Evolutionary conservation across 2,888 invertebrate genomes (phyloP), one percentile per base, ranked within the genome.

Genomic region (Philopedon plagiatum): DNA sequence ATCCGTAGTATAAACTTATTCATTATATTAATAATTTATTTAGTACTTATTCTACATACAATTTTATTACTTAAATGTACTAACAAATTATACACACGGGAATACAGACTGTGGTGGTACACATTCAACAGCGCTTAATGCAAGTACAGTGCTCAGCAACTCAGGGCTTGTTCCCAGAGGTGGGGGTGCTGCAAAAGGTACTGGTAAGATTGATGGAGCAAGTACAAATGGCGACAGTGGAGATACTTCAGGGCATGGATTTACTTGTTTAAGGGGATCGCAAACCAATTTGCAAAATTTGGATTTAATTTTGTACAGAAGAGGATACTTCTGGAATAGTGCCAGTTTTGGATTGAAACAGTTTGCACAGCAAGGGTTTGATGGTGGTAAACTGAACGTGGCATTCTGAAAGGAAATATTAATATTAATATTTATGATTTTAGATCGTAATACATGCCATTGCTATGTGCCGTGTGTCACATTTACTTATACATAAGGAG

Each of bases 321-420:
- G 18, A 13, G 62, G 62, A 21, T 44, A 49, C 15, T 61, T 61
- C n/a, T 61, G 61, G 15, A 8, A 61, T 5, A 49, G 4, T 0
- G 32, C 49, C 19, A 34, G 46, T 34, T 46, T 44, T 15, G 49
- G 18, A 21, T 62, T 62, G 13, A 49, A 46, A 15, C 62, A 62
- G 13, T 2, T 9, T 15, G n/a, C 7, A 15, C 39, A 60, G 9
- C 11, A 11, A n/a, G n/a, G 46, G 7, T 11, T 11, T n/a, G 23
- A 11, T 23, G 23, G 46, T 21, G 1, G 23, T 23, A 21, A 11
- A 11, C 23, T 11, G 19, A 19, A n/a, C 3, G 15, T 21, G 11
- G 21, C 46, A n/a, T 23, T 46, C 46, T 46, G 23, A 23, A 46
- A 46, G n/a, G 21, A 46, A 18, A 39, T 13, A 32, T 32, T 32